Evolutionary conservation across 2,888 invertebrate species (phyloP), one percentile per base, ranked within the genome.

Genomic region (Trissolcus japonicus): DNA sequence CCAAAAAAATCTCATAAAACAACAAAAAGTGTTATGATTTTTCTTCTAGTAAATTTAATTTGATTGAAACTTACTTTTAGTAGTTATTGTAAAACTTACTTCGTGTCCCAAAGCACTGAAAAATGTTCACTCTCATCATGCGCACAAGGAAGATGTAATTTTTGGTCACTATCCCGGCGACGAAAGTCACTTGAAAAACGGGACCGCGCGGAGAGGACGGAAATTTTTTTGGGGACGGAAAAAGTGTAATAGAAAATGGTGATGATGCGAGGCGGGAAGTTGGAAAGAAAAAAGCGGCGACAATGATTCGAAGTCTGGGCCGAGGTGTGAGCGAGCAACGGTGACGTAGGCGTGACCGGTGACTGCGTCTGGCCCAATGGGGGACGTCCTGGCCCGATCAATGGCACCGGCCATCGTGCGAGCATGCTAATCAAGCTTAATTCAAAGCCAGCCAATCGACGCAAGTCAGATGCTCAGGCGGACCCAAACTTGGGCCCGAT

Each of bases 371-470:
- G 75, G 68, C 68, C 75, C 75, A 75, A 75, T 63, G 55, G 75
- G 43, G 48, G 11, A 21, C 21, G 16, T 9, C 53, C 35, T 54
- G 62, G 46, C 16, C 25, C 54, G 74, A 68, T 67, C 67, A 62
- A 74, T 75, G 75, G 63, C 59, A 59, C 68, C 79, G 57, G 79
- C 76, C 76, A 79, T 76, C 62, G 57, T 67, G 67, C 53, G 68
- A 65, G 67, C 76, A 63, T 82, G 78, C 83, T 85, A 85, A 85
- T 85, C 81, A 81, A 78, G 69, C 72, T 67, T 80, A 84, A 85
- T 85, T 85, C 82, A 78, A 80, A 80, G 75, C 68, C 60, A 68
- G 78, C 76, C 67, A 74, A 74, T 74, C 67, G 74, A 57, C 67
- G 62, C 62, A 54, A 57, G 48, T 76, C 75, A 17, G 72, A 54